These are phyloP conservation scores for Neopipo cinnamomea DNA, from an alignment of 2,113 vertebrate genomes.

Conservation along the genomic window DNA sequence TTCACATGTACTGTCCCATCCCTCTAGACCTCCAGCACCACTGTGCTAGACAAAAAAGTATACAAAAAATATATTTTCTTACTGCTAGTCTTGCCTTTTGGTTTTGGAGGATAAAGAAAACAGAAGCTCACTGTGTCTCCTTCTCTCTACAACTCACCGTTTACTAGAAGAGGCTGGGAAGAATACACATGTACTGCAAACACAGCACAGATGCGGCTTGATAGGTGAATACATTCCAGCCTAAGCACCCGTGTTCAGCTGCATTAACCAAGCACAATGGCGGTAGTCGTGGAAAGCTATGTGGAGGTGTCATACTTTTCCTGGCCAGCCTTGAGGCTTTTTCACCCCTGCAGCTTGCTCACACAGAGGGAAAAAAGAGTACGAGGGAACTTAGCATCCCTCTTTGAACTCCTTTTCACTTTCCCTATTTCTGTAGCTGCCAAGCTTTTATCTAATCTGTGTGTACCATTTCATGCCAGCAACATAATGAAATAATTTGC, in stretches of 20 bases:
- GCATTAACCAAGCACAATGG: not conserved
- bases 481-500: constrained; percentile 15
- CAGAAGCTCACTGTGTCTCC: not conserved
- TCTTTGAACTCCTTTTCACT: not conserved
- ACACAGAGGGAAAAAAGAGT: not conserved
- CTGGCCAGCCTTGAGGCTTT: not conserved
- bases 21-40: not conserved
- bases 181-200: not conserved
- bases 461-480: not conserved
- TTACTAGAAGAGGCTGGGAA: not conserved
- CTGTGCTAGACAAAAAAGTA: not conserved
- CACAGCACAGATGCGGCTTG: accelerated
- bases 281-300: not conserved
- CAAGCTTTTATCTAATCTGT: not conserved
- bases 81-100: not conserved
- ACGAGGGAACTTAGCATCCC: not conserved
- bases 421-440: not conserved
- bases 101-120: not conserved
- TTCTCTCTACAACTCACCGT: not conserved
- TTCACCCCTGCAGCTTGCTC: accelerated
- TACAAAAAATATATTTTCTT: not conserved
- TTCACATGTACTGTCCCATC: accelerated
- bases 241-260: accelerated
- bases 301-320: not conserved
- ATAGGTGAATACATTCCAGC: not conserved